These are phyloP conservation scores for Drusus annulatus DNA, from an alignment of 1,140 invertebrate genomes.

Conservation along the genomic window DNA sequence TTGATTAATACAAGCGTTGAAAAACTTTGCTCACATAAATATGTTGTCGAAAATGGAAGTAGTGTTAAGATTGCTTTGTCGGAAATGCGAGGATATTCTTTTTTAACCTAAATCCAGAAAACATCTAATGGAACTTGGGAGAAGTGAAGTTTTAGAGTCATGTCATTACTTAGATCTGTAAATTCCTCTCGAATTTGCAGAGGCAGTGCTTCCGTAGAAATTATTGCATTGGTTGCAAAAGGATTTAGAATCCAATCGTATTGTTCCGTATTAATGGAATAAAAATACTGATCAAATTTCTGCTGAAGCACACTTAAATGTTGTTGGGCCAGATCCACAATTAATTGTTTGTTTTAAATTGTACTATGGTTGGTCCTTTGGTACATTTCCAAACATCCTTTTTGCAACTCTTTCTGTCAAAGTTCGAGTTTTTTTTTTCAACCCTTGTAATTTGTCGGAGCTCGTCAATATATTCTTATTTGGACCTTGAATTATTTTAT, in stretches of 20 bases:
- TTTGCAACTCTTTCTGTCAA: slow-evolving; percentile 55
- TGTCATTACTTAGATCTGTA: no score
- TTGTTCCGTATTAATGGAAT: slow-evolving; percentile 51
- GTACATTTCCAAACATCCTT: no score
- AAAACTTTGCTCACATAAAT: slow-evolving; percentile 47
- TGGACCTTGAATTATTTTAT: slow-evolving; percentile 53
- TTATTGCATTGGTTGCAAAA: slow-evolving; percentile 44
- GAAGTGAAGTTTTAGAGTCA: slow-evolving; percentile 51
- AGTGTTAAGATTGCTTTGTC: slow-evolving; percentile 46
- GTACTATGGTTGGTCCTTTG: no score
- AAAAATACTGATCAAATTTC: slow-evolving; percentile 51
- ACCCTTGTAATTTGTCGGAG: slow-evolving; percentile 57
- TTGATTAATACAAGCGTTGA: slow-evolving; percentile 40
- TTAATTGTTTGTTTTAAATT: slow-evolving; percentile 52
- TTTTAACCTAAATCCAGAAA: slow-evolving; percentile 50
- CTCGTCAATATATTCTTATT: slow-evolving; percentile 54
- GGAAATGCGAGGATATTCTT: slow-evolving; percentile 50
- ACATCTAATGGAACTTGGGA: no score
- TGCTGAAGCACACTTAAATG: slow-evolving; percentile 50
- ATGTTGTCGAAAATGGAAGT: no score
- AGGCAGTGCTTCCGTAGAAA: slow-evolving; percentile 47
- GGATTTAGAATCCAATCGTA: slow-evolving; percentile 53
- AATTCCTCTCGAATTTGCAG: no score
- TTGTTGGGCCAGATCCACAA: slow-evolving; percentile 53
- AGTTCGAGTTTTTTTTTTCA: slow-evolving; percentile 55